These are phyloP conservation scores for Iselma pallidipennis DNA, from an alignment of 2,888 invertebrate species.

Conservation along the genomic window DNA sequence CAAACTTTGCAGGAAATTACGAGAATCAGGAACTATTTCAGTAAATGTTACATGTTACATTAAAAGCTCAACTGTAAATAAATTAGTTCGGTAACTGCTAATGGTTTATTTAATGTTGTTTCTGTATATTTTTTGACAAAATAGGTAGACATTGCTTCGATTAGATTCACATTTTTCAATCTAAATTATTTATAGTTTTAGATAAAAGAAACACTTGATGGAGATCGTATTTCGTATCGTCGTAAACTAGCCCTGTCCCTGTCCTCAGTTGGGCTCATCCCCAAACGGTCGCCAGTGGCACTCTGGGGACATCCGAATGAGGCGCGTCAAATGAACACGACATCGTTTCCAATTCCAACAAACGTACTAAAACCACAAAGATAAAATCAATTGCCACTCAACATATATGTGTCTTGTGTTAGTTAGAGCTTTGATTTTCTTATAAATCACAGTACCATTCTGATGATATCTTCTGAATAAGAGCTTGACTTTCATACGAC, in stretches of 20 bases:
- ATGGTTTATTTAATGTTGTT: background rate
- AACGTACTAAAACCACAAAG: conserved; percentile 44
- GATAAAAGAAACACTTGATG: background rate
- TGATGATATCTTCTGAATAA: conserved; percentile 37
- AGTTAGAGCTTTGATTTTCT: conserved; percentile 36
- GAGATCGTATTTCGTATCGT: background rate
- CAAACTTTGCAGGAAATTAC: background rate
- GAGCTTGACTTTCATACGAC: conserved; percentile 23
- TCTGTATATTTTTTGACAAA: background rate
- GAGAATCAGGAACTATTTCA: background rate
- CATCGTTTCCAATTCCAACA: conserved; percentile 45
- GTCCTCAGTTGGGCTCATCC: conserved; percentile 1
- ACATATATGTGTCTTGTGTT: conserved; percentile 36
- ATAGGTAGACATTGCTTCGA: too few species aligned
- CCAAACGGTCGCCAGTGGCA: conserved; percentile 4
- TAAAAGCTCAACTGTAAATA: background rate
- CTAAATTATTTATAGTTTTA: background rate
- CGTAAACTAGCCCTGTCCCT: background rate
- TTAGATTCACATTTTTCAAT: too few species aligned
- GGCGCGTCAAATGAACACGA: conserved; percentile 39
- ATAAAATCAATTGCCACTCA: conserved; percentile 49
- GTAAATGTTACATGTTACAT: background rate
- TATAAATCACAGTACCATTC: conserved; percentile 41
- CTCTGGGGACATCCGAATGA: conserved; percentile 29
- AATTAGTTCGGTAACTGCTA: background rate